A percentile compares a stretch with the other conserved stretches of the same genome.
Evolutionary conservation across 2,113 vertebrate genomes (phyloP).

Genomic region (Oxygymnocypris stewartii): DNA sequence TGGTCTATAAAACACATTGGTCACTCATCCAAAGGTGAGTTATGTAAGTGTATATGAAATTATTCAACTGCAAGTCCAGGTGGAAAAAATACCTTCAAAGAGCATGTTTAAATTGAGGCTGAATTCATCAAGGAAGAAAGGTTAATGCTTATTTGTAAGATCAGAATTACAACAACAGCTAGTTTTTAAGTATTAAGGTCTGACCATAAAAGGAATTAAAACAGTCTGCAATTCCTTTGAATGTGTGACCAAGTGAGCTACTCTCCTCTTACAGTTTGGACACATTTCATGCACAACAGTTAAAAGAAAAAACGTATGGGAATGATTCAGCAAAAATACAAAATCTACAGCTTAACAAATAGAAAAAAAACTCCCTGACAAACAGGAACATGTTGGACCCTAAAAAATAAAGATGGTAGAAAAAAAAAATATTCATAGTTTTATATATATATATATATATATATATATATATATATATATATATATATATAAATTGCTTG

Average conservation of each 20-base stretch:
- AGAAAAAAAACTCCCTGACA: conserved; percentile 19
- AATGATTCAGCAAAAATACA: conserved; percentile 12
- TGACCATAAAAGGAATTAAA: conserved; percentile 21
- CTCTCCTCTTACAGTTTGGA: background rate
- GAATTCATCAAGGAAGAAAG: background rate
- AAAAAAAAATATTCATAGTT: background rate
- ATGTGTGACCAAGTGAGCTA: background rate
- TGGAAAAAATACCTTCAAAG: background rate
- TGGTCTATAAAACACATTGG: conserved; percentile 3
- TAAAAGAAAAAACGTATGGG: background rate
- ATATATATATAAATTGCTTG: conserved; percentile 14
- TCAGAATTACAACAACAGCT: background rate
- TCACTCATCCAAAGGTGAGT: background rate
- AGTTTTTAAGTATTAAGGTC: background rate
- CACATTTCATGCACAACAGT: conserved; percentile 4
- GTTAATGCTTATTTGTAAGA: background rate
- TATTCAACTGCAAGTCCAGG: background rate
- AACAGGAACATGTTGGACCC: conserved; percentile 35
- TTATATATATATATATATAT: no score
- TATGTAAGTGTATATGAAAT: background rate
- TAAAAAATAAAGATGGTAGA: conserved; percentile 14
- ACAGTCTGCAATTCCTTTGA: conserved; percentile 14
- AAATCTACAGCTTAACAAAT: conserved; percentile 21
- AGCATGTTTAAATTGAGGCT: background rate
- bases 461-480: no score